Base-by-base conservation (phyloP, 2,797 vertebrate genomes). In the Sebastes miniatus region DNA sequence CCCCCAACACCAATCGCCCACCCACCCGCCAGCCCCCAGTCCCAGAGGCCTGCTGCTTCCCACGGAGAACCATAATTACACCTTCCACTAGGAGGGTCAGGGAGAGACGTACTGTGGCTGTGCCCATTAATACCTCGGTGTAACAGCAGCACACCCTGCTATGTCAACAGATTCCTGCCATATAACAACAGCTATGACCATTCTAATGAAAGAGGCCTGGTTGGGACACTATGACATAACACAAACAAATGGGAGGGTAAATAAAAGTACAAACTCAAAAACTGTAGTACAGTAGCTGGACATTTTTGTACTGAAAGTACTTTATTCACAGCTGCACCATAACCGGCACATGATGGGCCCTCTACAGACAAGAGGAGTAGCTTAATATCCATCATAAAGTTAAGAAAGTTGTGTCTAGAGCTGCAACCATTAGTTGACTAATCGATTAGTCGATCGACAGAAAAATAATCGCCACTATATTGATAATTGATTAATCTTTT, bases 61-160 rank as follows among this genome's bases (percentile, higher is more conserved):
- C 80, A 84, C 64, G 63, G 81, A 52, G 87, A 43, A 56, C 76
- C 76, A 91, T 90, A 93, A 94, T 93, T 91, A 92, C 84, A 91
- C 73, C 83, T 81, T 91, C 73, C 69, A 78, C 70, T 32, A 54
- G 80, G 66, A 78, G 81, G 74, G 36, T 39, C 71, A 72, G 69
- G 82, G 78, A 87, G 75, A 87, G 52, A 64, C 65, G 29, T 11
- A 64, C 70, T 79, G 76, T 47, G 83, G 79, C 80, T 77, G 64
- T 80, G 78, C 76, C 87, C 84, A 77, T 89, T 93, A 91, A 86
- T 79, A 76, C 77, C 61, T 39, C 73, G 7, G 69, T 57, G 72
- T 63, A 83, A 88, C 75, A 88, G 76, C 87, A 88, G 77, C 88
- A 91, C 84, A 87, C 84, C 85, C 90, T 87, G 85, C 90, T 87